Percentiles rank a stretch among this genome's conserved stretches.
Conservation (phyloP, 1,140 invertebrate species). For the Stegodyphus dumicola region DNA sequence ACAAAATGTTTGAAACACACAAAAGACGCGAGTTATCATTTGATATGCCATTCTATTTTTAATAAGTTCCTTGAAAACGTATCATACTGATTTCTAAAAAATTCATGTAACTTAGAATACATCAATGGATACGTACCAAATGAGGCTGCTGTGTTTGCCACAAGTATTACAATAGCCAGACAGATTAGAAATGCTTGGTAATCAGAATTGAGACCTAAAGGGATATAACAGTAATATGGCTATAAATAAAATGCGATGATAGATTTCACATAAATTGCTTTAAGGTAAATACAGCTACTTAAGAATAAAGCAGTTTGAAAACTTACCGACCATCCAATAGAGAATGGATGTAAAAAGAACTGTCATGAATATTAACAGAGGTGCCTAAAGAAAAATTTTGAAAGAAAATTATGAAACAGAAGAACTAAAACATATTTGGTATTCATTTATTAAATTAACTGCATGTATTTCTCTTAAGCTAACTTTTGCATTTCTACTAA, state of each 20-base stretch:
- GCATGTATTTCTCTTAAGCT: no score
- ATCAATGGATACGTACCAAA: constrained; percentile 77
- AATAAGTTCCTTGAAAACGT: no score
- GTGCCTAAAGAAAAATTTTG: constrained; percentile 63
- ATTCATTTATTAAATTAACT: no score
- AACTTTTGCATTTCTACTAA: no score
- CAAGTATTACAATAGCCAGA: constrained; percentile 79
- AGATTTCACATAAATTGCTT: background rate
- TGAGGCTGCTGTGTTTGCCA: constrained; percentile 90
- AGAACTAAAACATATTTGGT: no score
- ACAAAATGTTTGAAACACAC: no score
- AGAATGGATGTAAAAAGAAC: constrained; percentile 84
- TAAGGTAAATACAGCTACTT: background rate
- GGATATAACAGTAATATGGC: constrained; percentile 1
- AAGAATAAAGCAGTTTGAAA: background rate
- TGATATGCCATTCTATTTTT: no score
- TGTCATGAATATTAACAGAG: constrained; percentile 77
- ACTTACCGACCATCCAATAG: constrained; percentile 76
- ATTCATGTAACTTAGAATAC: no score
- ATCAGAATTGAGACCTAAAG: constrained; percentile 82
- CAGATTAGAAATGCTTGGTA: constrained; percentile 80
- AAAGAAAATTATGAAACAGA: constrained; percentile 1
- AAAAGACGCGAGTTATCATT: no score
- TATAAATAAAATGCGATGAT: background rate
- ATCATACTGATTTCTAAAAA: no score